A percentile compares a stretch with the other conserved stretches of the same genome.
phyloP scores from a whole-genome alignment of 2,113 vertebrate genomes.

The Bubo scandiacus region DNA sequence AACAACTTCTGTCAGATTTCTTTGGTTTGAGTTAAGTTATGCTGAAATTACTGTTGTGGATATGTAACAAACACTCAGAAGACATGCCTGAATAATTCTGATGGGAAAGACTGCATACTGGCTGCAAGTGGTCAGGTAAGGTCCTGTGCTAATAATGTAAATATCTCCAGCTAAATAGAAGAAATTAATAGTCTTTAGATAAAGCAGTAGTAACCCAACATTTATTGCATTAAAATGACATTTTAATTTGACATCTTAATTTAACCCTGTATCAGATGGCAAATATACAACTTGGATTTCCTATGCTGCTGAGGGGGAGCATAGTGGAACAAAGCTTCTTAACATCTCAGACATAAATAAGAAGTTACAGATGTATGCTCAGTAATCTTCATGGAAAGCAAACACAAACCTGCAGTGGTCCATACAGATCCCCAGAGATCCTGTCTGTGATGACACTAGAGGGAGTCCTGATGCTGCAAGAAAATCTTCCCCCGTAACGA shows the following conservation, averaged over 20 bases:
- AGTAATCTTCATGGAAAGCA: neutral
- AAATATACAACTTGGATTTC: neutral
- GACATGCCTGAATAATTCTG: neutral
- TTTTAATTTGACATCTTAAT: neutral
- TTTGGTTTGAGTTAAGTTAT: neutral
- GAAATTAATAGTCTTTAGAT: neutral
- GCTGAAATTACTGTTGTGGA: neutral
- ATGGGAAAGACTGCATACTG: neutral
- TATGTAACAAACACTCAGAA: neutral
- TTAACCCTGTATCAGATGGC: neutral
- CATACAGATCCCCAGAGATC: neutral
- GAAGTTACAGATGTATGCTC: neutral
- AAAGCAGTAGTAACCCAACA: neutral
- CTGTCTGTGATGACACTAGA: conserved; percentile 42
- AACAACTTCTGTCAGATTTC: neutral
- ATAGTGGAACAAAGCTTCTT: neutral
- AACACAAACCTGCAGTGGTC: neutral
- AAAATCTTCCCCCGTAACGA: neutral
- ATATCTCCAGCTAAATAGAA: neutral
- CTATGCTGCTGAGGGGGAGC: neutral
- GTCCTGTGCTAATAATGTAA: neutral
- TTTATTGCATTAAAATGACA: neutral
- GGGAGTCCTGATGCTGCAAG: conserved; percentile 64
- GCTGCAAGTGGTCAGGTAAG: neutral
- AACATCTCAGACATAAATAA: neutral